Percentiles rank a stretch among this genome's conserved stretches.
Conservation (phyloP, 2,888 invertebrate genomes). For the Rhabditoides inermis region DNA sequence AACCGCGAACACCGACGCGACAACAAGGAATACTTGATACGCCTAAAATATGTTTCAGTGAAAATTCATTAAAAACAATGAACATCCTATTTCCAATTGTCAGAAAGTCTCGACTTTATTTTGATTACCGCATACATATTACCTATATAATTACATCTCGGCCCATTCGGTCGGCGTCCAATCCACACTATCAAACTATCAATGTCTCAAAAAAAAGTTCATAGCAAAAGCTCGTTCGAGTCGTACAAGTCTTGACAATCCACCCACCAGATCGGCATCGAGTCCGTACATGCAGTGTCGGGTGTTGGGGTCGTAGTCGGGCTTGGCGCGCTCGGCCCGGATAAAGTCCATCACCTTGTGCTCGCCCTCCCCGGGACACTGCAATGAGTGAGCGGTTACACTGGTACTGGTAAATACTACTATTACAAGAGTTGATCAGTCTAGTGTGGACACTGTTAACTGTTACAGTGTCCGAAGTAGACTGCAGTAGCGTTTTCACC, state of each 20-base stretch:
- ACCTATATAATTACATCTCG: too few relatives aligned
- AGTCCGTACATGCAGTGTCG: constrained; percentile 90
- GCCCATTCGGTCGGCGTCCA: not conserved
- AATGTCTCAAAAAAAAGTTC: not conserved
- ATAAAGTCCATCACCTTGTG: constrained; percentile 99
- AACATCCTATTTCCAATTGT: not conserved
- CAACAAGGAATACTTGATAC: too few relatives aligned
- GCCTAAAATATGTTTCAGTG: not conserved
- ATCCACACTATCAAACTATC: not conserved
- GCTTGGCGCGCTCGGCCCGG: constrained; percentile 69
- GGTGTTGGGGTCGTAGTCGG: constrained; percentile 79
- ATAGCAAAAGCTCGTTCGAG: not conserved
- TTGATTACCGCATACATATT: not conserved
- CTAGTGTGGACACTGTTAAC: not conserved
- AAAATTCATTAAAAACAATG: not conserved
- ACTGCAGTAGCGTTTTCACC: too few relatives aligned
- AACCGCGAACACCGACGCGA: too few relatives aligned
- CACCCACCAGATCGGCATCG: constrained; percentile 75
- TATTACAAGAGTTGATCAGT: not conserved
- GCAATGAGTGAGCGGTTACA: constrained; percentile 18
- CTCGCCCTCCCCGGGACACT: constrained; percentile 88
- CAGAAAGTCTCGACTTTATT: not conserved
- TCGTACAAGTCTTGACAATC: not conserved
- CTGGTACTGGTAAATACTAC: not conserved
- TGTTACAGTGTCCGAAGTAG: not conserved